A percentile compares a stretch with the other conserved stretches of the same genome.
phyloP scores from a whole-genome alignment of 2,888 invertebrate species.

The Hirtodrosophila duncani region DNA sequence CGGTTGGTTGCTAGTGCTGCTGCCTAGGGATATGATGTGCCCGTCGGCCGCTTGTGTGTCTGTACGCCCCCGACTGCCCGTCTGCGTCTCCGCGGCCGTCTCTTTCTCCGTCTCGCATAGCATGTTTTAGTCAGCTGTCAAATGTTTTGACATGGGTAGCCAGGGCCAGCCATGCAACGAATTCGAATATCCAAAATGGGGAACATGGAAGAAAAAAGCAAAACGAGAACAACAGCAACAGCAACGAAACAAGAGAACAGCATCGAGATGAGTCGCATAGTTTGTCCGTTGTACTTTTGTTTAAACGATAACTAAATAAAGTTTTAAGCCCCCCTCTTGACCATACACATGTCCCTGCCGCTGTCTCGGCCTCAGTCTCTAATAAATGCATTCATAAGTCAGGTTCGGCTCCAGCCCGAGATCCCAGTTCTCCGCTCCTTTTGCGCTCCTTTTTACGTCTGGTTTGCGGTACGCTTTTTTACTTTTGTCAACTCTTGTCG shows the following conservation, averaged over 20 bases:
- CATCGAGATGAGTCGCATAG: conserved; percentile 28
- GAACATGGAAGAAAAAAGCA: conserved; percentile 34
- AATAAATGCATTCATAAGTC: conserved; percentile 61
- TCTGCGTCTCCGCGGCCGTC: conserved; percentile 3
- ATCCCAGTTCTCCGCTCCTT: conserved; percentile 25
- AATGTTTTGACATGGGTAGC: conserved; percentile 79
- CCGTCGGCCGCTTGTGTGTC: conserved; percentile 26
- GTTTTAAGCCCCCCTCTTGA: conserved; percentile 27
- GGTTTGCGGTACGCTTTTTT: conserved; percentile 2
- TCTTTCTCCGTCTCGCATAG: conserved; percentile 64
- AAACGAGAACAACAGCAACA: conserved; percentile 47
- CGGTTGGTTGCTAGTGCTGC: conserved; percentile 24
- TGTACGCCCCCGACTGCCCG: conserved; percentile 21
- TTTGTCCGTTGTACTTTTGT: conserved; percentile 38
- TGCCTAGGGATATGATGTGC: conserved; percentile 55
- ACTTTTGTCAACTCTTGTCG: conserved; percentile 61
- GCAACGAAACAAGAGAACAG: conserved; percentile 27
- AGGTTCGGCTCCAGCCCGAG: conserved; percentile 23
- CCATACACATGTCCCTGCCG: conserved; percentile 15
- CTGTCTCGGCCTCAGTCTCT: no score
- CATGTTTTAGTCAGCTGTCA: conserved; percentile 79
- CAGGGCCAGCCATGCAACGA: conserved; percentile 46
- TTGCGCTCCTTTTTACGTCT: conserved; percentile 40
- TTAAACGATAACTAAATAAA: conserved; percentile 65
- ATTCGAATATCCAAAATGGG: conserved; percentile 43